Evolutionary conservation across 2,888 invertebrate genomes (phyloP).

Genomic region (Cheilosia vulpina): DNA sequence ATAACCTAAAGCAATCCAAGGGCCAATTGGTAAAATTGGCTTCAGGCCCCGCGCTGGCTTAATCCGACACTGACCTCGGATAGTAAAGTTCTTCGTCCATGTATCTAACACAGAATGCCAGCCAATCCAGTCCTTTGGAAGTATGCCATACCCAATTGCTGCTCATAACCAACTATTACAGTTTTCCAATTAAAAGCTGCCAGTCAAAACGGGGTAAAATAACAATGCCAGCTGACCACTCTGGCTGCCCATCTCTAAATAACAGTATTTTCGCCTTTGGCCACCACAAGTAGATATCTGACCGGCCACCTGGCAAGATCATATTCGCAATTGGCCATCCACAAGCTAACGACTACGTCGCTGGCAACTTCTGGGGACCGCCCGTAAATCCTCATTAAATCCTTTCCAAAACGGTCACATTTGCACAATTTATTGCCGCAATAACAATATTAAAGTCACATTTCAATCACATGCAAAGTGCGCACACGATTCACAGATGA

Average conservation of each 20-base stretch:
- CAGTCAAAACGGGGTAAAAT: neutral
- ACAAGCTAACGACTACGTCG: slow-evolving; percentile 26
- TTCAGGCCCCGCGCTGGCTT: no score
- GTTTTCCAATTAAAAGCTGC: slow-evolving; percentile 20
- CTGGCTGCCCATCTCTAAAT: neutral
- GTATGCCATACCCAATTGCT: no score
- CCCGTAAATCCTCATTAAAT: slow-evolving; percentile 76
- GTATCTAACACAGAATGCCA: no score
- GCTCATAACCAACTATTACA: neutral
- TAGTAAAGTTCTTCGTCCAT: no score
- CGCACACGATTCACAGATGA: slow-evolving; percentile 79
- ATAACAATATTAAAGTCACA: slow-evolving; percentile 81
- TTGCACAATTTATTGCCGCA: slow-evolving; percentile 78
- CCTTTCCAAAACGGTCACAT: slow-evolving; percentile 66
- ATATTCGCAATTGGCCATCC: slow-evolving; percentile 36
- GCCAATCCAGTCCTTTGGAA: no score
- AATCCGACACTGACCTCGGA: no score
- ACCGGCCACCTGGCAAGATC: slow-evolving; percentile 51
- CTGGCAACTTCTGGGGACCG: slow-evolving; percentile 51
- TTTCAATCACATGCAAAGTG: slow-evolving; percentile 81
- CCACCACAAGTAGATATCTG: slow-evolving; percentile 5
- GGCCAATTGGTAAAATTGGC: no score
- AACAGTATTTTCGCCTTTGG: neutral
- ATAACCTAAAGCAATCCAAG: no score
- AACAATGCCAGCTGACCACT: neutral